Base-by-base conservation (phyloP, 1,140 invertebrate species). In the Drosophila kanapiae region DNA sequence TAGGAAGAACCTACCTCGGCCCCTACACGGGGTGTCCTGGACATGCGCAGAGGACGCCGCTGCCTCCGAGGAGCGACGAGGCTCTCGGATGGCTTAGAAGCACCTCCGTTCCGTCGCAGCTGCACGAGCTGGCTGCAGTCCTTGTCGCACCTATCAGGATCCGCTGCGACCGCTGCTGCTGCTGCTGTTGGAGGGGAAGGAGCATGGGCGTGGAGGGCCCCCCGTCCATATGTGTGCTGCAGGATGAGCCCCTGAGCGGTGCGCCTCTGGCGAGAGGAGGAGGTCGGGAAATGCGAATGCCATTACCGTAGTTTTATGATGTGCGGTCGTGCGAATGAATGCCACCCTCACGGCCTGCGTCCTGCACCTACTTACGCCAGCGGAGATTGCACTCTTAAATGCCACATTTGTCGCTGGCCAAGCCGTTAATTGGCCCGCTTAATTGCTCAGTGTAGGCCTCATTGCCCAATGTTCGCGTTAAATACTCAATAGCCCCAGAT, bases 271-370 rank as follows among this genome's bases (percentile, higher is more conserved):
- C n/a, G 18, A 6, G 11, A 16, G 27, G 6, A 11, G 49, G 10
- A 14, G 51, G n/a, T 7, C 31, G 8, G 51, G 1, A 9, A 11
- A 23, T 10, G 56, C 57, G 43, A 67, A 67, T 67, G 58, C 35
- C 64, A 62, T 62, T 67, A 38, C 64, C 57, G 64, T 67, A 63
- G 18, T 67, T 67, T 67, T 62, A 65, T 70, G 60, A 53, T 42
- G 23, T 65, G 67, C 67, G 61, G 61, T 54, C 47, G 60, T 70
- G 57, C 64, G 35, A 67, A 62, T 67, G 64, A 67, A 48, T 63
- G 33, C 43, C 43, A 47, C 45, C 40, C 62, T 14, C 18, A 0
- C 4, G 8, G 35, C 23, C 54, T 27, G 8, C 16, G 10, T 37
- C 16, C 53, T 11, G 23, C 59, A n/a, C 16, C 47, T 51, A 51